Conservation (phyloP, 2,797 vertebrate species). For the Peromyscus eremicus region DNA sequence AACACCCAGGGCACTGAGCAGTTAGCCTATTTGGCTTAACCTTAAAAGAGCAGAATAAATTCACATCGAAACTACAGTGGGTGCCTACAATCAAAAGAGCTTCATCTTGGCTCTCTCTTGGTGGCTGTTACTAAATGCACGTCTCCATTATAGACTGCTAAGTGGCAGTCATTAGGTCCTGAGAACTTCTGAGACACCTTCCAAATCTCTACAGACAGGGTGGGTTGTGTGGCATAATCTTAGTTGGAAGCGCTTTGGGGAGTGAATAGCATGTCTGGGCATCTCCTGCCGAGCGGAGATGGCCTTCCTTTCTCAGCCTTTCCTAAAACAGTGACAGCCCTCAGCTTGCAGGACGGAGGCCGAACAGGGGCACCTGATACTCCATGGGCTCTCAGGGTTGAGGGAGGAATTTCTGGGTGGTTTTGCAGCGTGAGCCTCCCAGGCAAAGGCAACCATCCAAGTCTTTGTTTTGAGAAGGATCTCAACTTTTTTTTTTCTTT, state of each 20-base stretch:
- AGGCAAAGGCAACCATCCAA: background rate
- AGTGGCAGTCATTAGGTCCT: background rate
- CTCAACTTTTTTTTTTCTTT: background rate
- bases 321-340: background rate
- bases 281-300: background rate
- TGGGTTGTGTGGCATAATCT: background rate
- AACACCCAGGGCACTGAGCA: rapidly evolving
- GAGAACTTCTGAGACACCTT: background rate
- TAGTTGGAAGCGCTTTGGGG: background rate
- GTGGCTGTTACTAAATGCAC: background rate
- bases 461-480: background rate
- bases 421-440: background rate
- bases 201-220: background rate
- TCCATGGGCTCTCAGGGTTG: rapidly evolving
- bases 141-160: background rate
- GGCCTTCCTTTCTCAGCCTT: background rate
- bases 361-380: rapidly evolving
- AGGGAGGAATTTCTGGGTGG: background rate
- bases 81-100: background rate
- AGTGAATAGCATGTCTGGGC: background rate
- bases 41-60: slow-evolving; percentile 1
- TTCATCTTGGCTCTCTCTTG: background rate
- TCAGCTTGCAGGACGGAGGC: background rate
- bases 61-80: background rate
- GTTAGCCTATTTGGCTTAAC: background rate